Evolutionary conservation across 1,140 invertebrate genomes (phyloP).

Genomic region (Drosophila persimilis): DNA sequence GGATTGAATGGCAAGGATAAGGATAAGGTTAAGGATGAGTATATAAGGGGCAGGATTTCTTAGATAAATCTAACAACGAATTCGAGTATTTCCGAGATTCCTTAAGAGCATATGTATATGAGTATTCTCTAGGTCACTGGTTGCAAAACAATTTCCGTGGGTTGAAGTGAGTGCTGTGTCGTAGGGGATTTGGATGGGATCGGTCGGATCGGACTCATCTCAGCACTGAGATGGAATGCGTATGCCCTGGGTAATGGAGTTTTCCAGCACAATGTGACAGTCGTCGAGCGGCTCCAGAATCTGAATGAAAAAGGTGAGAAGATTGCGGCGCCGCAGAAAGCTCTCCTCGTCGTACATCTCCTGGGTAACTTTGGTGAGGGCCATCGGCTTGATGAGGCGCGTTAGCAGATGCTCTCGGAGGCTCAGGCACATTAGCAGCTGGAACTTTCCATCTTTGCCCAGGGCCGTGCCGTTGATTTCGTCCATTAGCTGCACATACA

Average conservation of each 20-base stretch:
- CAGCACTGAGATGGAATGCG: slow-evolving; percentile 88
- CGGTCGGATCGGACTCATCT: not conserved
- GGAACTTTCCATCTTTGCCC: slow-evolving; percentile 99
- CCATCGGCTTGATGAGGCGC: slow-evolving; percentile 93
- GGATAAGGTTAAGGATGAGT: slow-evolving; percentile 31
- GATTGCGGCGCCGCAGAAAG: slow-evolving; percentile 93
- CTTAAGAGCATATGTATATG: slow-evolving; percentile 69
- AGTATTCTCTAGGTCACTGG: slow-evolving; percentile 80
- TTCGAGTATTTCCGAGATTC: slow-evolving; percentile 68
- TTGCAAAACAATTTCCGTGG: slow-evolving; percentile 68
- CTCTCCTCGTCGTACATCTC: slow-evolving; percentile 98
- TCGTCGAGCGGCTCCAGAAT: slow-evolving; percentile 96
- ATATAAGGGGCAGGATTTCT: slow-evolving; percentile 34
- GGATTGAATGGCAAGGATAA: slow-evolving; percentile 28
- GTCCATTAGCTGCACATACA: slow-evolving; percentile 91
- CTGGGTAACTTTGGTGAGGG: slow-evolving; percentile 91
- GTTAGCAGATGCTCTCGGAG: slow-evolving; percentile 95
- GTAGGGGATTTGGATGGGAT: slow-evolving; percentile 1
- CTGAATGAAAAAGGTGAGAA: slow-evolving; percentile 95
- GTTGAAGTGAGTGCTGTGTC: slow-evolving; percentile 25
- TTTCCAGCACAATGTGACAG: slow-evolving; percentile 96
- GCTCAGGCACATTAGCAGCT: slow-evolving; percentile 96
- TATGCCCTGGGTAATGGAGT: slow-evolving; percentile 97
- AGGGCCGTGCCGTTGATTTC: slow-evolving; percentile 94
- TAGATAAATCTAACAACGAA: slow-evolving; percentile 66